A percentile compares a stretch with the other conserved stretches of the same genome.
Evolutionary conservation across 2,797 vertebrate species (phyloP).

Genomic region (Epinephelus awoara): DNA sequence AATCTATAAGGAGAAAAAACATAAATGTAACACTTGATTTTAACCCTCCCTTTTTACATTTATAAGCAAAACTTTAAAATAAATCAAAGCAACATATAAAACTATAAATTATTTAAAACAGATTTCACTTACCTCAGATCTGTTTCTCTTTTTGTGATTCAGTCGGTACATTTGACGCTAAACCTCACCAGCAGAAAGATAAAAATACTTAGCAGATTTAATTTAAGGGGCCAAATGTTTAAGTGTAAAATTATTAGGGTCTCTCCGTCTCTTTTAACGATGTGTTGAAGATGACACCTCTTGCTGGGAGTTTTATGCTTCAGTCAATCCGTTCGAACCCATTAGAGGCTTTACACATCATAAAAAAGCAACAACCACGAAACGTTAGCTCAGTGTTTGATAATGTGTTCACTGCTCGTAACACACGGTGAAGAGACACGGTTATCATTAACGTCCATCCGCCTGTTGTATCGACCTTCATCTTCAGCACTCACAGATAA

Average conservation of each 20-base stretch:
- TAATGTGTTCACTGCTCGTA: slow-evolving; percentile 6
- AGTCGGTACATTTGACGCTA: background rate
- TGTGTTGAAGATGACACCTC: slow-evolving; percentile 8
- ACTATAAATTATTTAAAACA: no score
- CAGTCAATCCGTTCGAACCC: slow-evolving; percentile 12
- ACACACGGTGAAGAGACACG: background rate
- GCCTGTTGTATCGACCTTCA: background rate
- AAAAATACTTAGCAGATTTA: background rate
- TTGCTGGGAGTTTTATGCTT: background rate
- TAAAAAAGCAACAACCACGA: slow-evolving; percentile 37
- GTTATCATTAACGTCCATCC: background rate
- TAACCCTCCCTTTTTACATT: background rate
- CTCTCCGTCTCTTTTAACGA: background rate
- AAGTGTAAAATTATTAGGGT: background rate
- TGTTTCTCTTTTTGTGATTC: background rate
- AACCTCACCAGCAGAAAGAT: background rate
- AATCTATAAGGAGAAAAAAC: background rate
- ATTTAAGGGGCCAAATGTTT: background rate
- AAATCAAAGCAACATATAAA: background rate
- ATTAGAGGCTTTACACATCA: slow-evolving; percentile 34
- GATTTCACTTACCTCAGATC: slow-evolving; percentile 19
- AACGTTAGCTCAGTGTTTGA: background rate
- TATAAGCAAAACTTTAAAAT: background rate
- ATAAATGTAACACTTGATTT: background rate
- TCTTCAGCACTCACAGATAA: background rate